These are phyloP conservation scores for Netelia inedita DNA, from an alignment of 2,888 invertebrate genomes.

Conservation along the genomic window DNA sequence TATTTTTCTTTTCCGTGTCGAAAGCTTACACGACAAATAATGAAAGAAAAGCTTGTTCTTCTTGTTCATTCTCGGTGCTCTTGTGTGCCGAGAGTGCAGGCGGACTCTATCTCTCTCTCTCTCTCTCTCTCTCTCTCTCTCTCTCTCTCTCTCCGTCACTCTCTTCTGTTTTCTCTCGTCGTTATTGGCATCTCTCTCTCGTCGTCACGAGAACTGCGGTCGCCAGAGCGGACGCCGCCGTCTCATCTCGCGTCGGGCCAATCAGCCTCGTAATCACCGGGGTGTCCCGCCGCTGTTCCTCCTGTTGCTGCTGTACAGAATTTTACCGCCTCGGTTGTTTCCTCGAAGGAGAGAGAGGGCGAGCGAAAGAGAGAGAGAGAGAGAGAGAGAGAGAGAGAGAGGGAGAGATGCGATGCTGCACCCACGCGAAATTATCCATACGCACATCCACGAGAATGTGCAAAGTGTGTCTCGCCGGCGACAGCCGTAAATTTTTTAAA, in stretches of 20 bases:
- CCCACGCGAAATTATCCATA: conserved; percentile 48
- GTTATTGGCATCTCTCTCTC: conserved; percentile 70
- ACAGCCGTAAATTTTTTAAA: conserved; percentile 24
- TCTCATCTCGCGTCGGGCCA: conserved; percentile 85
- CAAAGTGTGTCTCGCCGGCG: conserved; percentile 46
- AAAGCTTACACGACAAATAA: conserved; percentile 52
- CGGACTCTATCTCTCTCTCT: too few relatives aligned
- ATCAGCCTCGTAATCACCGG: conserved; percentile 85
- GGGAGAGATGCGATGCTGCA: conserved; percentile 50
- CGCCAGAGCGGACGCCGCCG: conserved; percentile 83
- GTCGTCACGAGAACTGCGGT: conserved; percentile 82
- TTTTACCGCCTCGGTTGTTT: conserved; percentile 63
- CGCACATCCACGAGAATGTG: conserved; percentile 40
- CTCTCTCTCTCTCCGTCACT: too few relatives aligned
- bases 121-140: too few relatives aligned
- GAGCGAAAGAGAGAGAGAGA: conserved; percentile 12
- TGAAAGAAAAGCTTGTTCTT: conserved; percentile 54
- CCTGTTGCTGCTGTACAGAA: conserved; percentile 38
- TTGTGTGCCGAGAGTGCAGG: conserved; percentile 32
- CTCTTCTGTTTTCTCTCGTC: conserved; percentile 45
- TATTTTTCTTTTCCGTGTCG: conserved; percentile 37
- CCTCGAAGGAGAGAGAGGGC: conserved; percentile 23
- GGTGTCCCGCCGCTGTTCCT: conserved; percentile 74
- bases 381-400: neutral
- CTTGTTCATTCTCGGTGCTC: conserved; percentile 52